phyloP scores from a whole-genome alignment of 2,888 invertebrate genomes.

The Leptinotarsa rubiginosa region DNA sequence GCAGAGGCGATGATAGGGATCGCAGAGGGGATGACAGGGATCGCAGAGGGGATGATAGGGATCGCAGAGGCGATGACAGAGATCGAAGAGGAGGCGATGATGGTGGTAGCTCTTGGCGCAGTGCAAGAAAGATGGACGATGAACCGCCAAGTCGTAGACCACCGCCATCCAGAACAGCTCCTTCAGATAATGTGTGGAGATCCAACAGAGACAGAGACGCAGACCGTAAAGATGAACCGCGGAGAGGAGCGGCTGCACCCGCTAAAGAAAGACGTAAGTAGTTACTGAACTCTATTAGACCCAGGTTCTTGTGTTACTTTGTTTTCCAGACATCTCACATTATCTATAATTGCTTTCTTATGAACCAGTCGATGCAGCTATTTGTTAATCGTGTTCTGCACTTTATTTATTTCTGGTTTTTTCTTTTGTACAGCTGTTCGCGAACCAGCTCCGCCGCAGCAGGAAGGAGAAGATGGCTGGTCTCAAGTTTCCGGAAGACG shows the following conservation, averaged over 20 bases:
- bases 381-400: background rate
- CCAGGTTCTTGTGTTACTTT: background rate
- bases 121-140: slow-evolving; percentile 41
- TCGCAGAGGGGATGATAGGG: slow-evolving; percentile 20
- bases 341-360: background rate
- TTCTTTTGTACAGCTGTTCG: slow-evolving; percentile 50
- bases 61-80: slow-evolving; percentile 28
- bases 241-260: slow-evolving; percentile 48
- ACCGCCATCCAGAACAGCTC: slow-evolving; percentile 36
- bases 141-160: slow-evolving; percentile 41
- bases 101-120: slow-evolving; percentile 49
- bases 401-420: slow-evolving; percentile 26
- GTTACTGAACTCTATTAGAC: background rate
- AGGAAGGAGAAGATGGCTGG: slow-evolving; percentile 62
- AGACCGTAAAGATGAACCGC: slow-evolving; percentile 50
- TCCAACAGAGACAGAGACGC: slow-evolving; percentile 39
- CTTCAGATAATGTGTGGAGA: slow-evolving; percentile 42
- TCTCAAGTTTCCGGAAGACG: slow-evolving; percentile 58
- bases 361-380: background rate
- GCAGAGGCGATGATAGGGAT: slow-evolving; percentile 31
- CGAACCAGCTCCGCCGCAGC: slow-evolving; percentile 52
- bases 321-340: background rate
- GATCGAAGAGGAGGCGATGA: slow-evolving; percentile 43
- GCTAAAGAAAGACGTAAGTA: slow-evolving; percentile 61
- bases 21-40: slow-evolving; percentile 27